Conservation (phyloP, 2,113 vertebrate genomes). For the Morphnarchus princeps region DNA sequence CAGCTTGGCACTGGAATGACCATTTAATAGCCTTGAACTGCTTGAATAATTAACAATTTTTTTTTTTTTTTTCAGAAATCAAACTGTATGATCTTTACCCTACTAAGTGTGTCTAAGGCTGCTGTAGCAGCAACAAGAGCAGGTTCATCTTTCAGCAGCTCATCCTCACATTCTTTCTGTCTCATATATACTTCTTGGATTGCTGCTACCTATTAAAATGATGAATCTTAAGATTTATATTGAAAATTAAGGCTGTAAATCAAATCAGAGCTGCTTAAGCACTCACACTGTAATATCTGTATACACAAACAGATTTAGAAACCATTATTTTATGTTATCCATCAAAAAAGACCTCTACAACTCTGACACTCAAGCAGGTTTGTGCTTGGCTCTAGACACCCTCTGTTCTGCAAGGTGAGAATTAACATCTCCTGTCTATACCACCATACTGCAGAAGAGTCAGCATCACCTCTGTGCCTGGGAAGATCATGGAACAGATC, state of each 20-base stretch:
- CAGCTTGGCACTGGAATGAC: background rate
- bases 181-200: conserved; percentile 82
- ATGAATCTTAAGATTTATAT: background rate
- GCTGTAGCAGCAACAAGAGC: conserved; percentile 76
- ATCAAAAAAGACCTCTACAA: background rate
- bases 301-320: background rate
- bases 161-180: conserved; percentile 79
- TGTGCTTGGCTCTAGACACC: background rate
- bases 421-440: background rate
- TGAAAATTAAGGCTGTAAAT: background rate
- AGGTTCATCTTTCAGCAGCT: conserved; percentile 83
- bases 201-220: conserved; percentile 71
- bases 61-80: background rate
- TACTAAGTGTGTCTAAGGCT: conserved; percentile 83
- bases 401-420: background rate
- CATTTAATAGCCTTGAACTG: background rate
- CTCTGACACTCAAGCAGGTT: background rate
- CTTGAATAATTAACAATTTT: background rate
- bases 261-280: background rate
- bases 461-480: background rate
- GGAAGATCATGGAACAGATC: background rate
- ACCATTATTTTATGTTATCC: background rate
- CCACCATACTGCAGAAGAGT: background rate
- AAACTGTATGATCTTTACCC: conserved; percentile 62
- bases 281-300: background rate